phyloP scores from a whole-genome alignment of 1,140 invertebrate genomes.

The Paraescarpia echinospica region DNA sequence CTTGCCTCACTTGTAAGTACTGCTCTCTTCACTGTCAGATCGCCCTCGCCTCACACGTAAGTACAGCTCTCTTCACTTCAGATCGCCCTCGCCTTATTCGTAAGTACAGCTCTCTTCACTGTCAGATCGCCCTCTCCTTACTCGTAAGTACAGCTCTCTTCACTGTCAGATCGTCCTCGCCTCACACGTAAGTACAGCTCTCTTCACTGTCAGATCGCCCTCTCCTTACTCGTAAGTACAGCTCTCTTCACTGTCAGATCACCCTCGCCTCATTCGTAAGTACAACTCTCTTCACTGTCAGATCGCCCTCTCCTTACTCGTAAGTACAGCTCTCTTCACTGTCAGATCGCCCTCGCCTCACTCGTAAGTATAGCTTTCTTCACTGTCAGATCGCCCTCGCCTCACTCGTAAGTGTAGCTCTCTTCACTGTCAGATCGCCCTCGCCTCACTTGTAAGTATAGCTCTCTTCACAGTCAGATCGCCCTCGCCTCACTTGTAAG shows the following conservation, averaged over 20 bases:
- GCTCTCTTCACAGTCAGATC: not conserved
- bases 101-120: not conserved
- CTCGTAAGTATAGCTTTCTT: not conserved
- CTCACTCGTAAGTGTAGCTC: not conserved
- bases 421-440: not conserved
- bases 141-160: not conserved
- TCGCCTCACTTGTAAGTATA: not conserved
- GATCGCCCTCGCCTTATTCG: not conserved
- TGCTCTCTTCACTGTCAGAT: not conserved
- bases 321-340: not conserved
- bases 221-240: not conserved
- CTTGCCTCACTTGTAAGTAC: not conserved
- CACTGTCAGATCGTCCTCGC: not conserved
- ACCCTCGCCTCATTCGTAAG: not conserved
- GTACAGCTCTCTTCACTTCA: not conserved
- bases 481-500: not conserved
- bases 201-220: not conserved
- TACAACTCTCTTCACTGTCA: not conserved
- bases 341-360: not conserved
- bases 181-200: not conserved
- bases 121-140: not conserved
- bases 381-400: not conserved
- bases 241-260: not conserved
- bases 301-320: not conserved
- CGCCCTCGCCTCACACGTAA: not conserved